These are phyloP conservation scores for Anoplolepis gracilipes DNA, from an alignment of 1,140 invertebrate genomes.

Conservation along the genomic window DNA sequence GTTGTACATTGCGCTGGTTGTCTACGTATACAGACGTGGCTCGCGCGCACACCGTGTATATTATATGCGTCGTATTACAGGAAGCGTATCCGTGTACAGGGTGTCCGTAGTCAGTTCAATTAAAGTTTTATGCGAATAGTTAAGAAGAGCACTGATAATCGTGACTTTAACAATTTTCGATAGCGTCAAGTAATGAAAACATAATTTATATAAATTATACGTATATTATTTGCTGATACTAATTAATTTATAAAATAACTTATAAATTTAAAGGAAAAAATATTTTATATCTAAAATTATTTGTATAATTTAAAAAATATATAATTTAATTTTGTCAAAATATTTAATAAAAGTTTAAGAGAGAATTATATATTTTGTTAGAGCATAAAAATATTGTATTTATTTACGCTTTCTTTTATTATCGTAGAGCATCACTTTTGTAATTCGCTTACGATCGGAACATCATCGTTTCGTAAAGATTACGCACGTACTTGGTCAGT, in stretches of 20 bases:
- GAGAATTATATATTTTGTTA: neutral
- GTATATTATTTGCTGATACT: neutral
- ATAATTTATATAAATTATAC: neutral
- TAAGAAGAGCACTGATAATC: neutral
- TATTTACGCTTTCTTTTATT: neutral
- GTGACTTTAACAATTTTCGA: neutral
- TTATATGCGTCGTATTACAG: conserved; percentile 52
- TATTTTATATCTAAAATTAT: too few relatives aligned
- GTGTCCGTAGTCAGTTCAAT: neutral
- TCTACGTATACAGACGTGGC: conserved; percentile 19
- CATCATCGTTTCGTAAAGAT: neutral
- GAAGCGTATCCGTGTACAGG: conserved; percentile 19
- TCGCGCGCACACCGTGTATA: conserved; percentile 42
- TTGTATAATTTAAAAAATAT: too few relatives aligned
- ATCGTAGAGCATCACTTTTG: neutral
- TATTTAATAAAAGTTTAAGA: neutral
- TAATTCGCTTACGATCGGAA: neutral
- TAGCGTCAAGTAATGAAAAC: neutral
- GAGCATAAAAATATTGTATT: neutral
- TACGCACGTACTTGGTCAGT: neutral
- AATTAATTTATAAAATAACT: too few relatives aligned
- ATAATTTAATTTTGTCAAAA: neutral
- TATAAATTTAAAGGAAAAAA: too few relatives aligned
- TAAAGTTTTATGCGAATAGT: neutral
- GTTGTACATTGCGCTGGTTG: conserved; percentile 38